Conservation (phyloP, 1,140 invertebrate genomes). For the Heliconius nattereri region DNA sequence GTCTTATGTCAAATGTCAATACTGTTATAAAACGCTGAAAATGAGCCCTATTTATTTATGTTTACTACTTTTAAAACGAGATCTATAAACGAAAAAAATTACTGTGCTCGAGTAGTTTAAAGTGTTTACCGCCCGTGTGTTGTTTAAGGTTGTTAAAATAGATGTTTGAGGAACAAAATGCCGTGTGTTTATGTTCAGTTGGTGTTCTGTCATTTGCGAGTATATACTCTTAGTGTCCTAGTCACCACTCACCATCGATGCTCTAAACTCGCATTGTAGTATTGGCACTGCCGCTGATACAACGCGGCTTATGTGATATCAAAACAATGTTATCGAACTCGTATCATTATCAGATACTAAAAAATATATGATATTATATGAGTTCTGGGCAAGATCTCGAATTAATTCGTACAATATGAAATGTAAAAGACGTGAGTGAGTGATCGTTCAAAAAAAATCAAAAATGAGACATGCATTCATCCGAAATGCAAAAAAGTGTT, state of each 20-base stretch:
- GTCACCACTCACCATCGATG: conserved; percentile 38
- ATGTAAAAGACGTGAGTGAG: conserved; percentile 53
- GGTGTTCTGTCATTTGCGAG: conserved; percentile 8
- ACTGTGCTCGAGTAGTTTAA: background rate
- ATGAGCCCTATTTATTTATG: conserved; percentile 2
- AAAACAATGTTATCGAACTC: conserved; percentile 67
- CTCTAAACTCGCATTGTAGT: conserved; percentile 55
- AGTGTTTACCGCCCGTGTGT: background rate
- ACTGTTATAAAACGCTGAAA: background rate
- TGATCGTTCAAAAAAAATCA: conserved; percentile 59
- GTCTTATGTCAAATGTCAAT: conserved; percentile 17
- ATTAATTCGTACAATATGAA: conserved; percentile 42
- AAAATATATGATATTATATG: conserved; percentile 56
- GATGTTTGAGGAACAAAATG: conserved; percentile 9
- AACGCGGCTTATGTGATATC: conserved; percentile 55
- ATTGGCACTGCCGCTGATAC: conserved; percentile 54
- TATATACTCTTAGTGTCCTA: conserved; percentile 40
- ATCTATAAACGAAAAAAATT: background rate
- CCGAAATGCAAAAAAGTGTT: conserved; percentile 87
- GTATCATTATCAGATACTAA: conserved; percentile 57
- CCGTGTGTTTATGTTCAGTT: conserved; percentile 47
- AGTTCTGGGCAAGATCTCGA: conserved; percentile 43
- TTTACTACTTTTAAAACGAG: background rate
- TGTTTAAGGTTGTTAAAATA: background rate
- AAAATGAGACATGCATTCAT: conserved; percentile 80